Evolutionary conservation across 2,113 vertebrate species (phyloP), one percentile per base, ranked within the genome.

Genomic region (Amazona vittata): DNA sequence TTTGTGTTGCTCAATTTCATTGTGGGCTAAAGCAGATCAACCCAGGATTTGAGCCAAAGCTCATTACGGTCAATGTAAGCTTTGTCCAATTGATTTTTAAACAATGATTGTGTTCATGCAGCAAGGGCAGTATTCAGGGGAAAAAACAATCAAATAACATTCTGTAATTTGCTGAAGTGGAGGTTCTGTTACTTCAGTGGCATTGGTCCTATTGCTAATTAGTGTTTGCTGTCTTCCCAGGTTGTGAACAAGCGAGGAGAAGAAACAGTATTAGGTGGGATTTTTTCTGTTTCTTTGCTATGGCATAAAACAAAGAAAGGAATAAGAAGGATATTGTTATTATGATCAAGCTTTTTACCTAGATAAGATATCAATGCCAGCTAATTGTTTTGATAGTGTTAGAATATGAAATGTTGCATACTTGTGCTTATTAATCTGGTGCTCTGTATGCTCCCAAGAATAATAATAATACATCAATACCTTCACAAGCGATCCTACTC

Each of bases 21-120:
- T 85, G 70, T 85, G 86, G 70, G 77, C 65, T 86, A 77, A 87
- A 89, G 80, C 95, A 96, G 75, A 95, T 88, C 92, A 96, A 90
- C 73, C 50, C 63, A 41, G 86, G 74, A 86, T 90, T 92, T 76
- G 77, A 95, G 94, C 96, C 92, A 94, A 96, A 93, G 86, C 94
- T 93, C 17, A 77, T 95, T 92, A 82, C 15, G 1, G 35, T 92
- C 73, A 84, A 64, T 96, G 65, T 73, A 89, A 52, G 74, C 93
- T 93, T 95, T 94, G 76, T 96, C 50, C 50, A 11, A 24, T 22
- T 77, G 60, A 63, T 75, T 94, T 93, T 81, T 68, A n/a, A 81
- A 80, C 83, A 88, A 11, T 63, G 76, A 60, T 83, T 86, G 76
- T 68, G 29, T 92, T 96, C 65, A 71, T 82, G 77, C 26, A 65